Evolutionary conservation across 2,113 vertebrate species (phyloP).

Genomic region (Pachypanchax playfairii): DNA sequence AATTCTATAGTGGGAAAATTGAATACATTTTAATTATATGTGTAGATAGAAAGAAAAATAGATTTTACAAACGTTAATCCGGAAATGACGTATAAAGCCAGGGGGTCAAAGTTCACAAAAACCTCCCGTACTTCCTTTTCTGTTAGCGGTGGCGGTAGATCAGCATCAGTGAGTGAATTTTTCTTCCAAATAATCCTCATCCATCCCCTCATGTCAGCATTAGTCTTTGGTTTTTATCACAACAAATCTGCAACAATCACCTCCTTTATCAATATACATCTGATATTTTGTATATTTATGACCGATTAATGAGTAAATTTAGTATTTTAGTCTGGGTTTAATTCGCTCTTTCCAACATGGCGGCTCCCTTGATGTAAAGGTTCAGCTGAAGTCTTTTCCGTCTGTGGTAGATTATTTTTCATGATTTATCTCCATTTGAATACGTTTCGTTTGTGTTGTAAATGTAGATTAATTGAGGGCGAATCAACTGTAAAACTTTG

Average conservation of each 20-base stretch:
- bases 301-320: not conserved
- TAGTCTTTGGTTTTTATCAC: rapidly evolving
- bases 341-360: constrained; percentile 67
- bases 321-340: not conserved
- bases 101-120: constrained; percentile 70
- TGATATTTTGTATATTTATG: constrained; percentile 12
- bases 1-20: too few species aligned
- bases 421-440: rapidly evolving
- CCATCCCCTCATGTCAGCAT: constrained; percentile 58
- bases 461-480: rapidly evolving
- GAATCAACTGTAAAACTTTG: rapidly evolving
- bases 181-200: constrained; percentile 59
- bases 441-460: rapidly evolving
- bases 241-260: rapidly evolving
- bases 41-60: not conserved
- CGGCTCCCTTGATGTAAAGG: constrained; percentile 14
- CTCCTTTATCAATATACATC: rapidly evolving
- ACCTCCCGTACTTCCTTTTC: constrained; percentile 77
- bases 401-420: not conserved
- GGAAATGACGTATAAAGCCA: constrained; percentile 60
- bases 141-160: constrained; percentile 74
- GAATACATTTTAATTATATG: too few species aligned
- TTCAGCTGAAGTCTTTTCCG: rapidly evolving
- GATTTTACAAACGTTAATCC: not conserved
- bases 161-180: constrained; percentile 78